These are phyloP conservation scores for Brachyopa scutellaris DNA, from an alignment of 2,888 invertebrate species.

Conservation along the genomic window DNA sequence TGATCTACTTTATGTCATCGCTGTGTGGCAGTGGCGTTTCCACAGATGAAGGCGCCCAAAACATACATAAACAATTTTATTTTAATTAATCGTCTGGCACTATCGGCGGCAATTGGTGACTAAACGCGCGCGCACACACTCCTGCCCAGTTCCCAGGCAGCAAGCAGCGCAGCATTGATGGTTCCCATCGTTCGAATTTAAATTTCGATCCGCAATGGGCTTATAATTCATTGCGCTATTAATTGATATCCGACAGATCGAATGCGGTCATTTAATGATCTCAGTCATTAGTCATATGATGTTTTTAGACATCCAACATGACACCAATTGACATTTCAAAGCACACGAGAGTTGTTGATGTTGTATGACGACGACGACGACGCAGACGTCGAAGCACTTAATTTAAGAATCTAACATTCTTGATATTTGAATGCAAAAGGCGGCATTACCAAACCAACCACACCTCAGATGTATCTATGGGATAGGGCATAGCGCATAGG, in stretches of 20 bases:
- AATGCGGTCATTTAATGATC: constrained; percentile 62
- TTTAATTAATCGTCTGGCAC: constrained; percentile 58
- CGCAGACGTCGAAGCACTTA: not conserved
- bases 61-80: constrained; percentile 41
- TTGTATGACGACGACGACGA: not conserved
- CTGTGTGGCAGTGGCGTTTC: constrained; percentile 9
- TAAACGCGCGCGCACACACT: constrained; percentile 29
- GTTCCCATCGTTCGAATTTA: constrained; percentile 62
- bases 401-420: constrained; percentile 16
- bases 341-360: no score
- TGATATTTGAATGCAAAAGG: constrained; percentile 11
- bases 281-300: constrained; percentile 58
- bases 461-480: not conserved
- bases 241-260: constrained; percentile 64
- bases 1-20: constrained; percentile 34
- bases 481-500: no score
- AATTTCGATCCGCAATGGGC: constrained; percentile 62
- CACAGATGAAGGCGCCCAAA: constrained; percentile 22
- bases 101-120: constrained; percentile 45
- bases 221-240: constrained; percentile 56
- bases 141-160: not conserved
- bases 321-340: constrained; percentile 54
- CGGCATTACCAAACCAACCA: constrained; percentile 8
- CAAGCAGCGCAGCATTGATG: constrained; percentile 11
- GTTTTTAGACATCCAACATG: constrained; percentile 52